Base-by-base conservation (phyloP, 2,113 vertebrate species). In the Tragelaphus scriptus region DNA sequence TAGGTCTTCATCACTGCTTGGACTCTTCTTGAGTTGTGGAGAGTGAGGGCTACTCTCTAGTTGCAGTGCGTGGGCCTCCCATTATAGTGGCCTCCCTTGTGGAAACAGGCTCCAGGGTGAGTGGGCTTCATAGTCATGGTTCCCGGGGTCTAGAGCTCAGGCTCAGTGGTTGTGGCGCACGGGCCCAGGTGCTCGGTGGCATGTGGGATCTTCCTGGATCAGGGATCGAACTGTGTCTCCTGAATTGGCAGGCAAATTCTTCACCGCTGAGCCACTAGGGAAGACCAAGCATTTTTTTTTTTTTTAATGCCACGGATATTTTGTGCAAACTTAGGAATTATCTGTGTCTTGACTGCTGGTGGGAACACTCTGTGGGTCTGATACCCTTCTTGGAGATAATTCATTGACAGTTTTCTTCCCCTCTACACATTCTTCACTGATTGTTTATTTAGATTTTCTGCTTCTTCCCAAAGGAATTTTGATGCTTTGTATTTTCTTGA, bases 361-460 rank as follows among this genome's bases (percentile, higher is more conserved):
- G 30, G 19, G 58, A 58, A 49, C 25, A 61, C 11, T 40, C 85
- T 36, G 47, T 55, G 68, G 6, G 2, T 86, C 51, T 89, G 25
- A 21, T n/a, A 13, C 7, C 5, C 68, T 86, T 77, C 53, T 61
- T 86, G 32, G 47, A 82, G 79, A 79, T 63, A 51, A 85, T 85
- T 88, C 77, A 2, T 90, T 85, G 79, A 89, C 15, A 55, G 2
- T 47, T 6, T 28, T 5, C 4, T 3, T 5, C 26, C 8, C 28
- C 3, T 26, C 6, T 9, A 23, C 92, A 77, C 53, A 2, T 63
- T 87, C 28, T 90, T 88, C 49, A 58, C 23, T 25, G 12, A 21
- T 84, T 61, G 61, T 92, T 97, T 86, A 28, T 49, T 91, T 97
- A 36, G 12, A n/a, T 79, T 95, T 91, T 93, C 17, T 91, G 3